Base-by-base conservation (phyloP, 2,888 invertebrate species). In the Eupithecia vulgata region DNA sequence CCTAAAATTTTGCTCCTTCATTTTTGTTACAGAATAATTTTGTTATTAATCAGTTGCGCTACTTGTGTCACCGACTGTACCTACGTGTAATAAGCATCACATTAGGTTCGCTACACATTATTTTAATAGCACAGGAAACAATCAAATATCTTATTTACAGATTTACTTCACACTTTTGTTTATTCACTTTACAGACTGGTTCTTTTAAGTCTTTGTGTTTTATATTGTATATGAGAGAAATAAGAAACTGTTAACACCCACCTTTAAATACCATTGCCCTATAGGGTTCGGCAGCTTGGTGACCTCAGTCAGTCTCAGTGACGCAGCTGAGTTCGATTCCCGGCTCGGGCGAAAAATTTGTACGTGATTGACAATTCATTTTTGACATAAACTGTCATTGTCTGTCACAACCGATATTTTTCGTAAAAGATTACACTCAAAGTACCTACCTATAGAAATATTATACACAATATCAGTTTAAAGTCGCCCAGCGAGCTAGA, bases 101-200 rank as follows among this genome's bases (percentile, higher is more conserved):
- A 25, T 57, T 57, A 48, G n/a, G n/a, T 25, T 57, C 25, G 57
- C 21, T 57, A 57, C 25, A 57, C 21, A 57, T 57, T 57, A 57
- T 25, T 25, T 57, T 25, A 21, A 57, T 57, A 57, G 13, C 57
- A 57, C 25, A 57, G 57, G 57, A 57, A 57, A 57, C 57, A 57
- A 57, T 25, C 57, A 21, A 21, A 10, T 52, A 57, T 57, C 57
- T 57, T 57, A 25, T 57, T 57, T 57, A 57, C 57, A 57, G 25
- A 12, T 52, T 40, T 8, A 57, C 12, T 57, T 52, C 52, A 57
- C 57, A 25, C 57, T 57, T 25, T 25, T 57, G 57, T 57, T 57
- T 25, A 25, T 25, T 57, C 1, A 25, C 25, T 57, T 57, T 5
- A 57, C 25, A 57, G 5, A 25, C 57, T 13, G 21, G 12, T 57